phyloP scores from a whole-genome alignment of 1,140 invertebrate genomes.

The Drosophila teissieri region DNA sequence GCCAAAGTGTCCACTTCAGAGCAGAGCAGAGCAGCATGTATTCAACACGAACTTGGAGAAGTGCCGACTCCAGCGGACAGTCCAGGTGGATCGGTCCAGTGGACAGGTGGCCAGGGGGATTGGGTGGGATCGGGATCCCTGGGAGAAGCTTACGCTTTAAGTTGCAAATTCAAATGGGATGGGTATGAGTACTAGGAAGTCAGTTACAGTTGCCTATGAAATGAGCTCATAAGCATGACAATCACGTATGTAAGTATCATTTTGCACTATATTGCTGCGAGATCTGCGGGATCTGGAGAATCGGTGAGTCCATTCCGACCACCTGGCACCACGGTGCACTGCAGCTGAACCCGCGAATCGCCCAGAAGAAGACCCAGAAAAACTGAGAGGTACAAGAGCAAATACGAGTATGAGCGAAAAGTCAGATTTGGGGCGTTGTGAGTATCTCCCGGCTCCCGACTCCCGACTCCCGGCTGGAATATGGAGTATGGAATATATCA shows the following conservation, averaged over 20 bases:
- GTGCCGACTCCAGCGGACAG: neutral
- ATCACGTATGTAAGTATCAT: too few relatives aligned
- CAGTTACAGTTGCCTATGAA: too few relatives aligned
- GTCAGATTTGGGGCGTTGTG: conserved; percentile 63
- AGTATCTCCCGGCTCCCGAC: conserved; percentile 40
- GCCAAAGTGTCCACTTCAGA: conserved; percentile 6
- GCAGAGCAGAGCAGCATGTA: too few relatives aligned
- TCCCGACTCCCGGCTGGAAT: too few relatives aligned
- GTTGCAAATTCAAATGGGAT: neutral
- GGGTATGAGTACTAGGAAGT: too few relatives aligned
- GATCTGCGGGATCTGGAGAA: too few relatives aligned
- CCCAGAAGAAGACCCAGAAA: conserved; percentile 11
- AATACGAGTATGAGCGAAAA: conserved; percentile 66
- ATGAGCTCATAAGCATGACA: too few relatives aligned
- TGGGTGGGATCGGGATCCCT: neutral
- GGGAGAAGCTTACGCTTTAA: neutral
- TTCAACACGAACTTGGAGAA: too few relatives aligned
- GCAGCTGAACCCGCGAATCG: conserved; percentile 29
- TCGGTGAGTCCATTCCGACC: neutral
- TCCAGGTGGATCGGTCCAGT: too few relatives aligned
- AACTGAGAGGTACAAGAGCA: conserved; percentile 47
- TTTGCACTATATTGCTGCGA: too few relatives aligned
- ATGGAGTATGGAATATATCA: conserved; percentile 17
- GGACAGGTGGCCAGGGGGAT: neutral
- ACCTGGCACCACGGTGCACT: conserved; percentile 40